phyloP scores from a whole-genome alignment of 2,113 vertebrate species.

The Loxodonta africana region DNA sequence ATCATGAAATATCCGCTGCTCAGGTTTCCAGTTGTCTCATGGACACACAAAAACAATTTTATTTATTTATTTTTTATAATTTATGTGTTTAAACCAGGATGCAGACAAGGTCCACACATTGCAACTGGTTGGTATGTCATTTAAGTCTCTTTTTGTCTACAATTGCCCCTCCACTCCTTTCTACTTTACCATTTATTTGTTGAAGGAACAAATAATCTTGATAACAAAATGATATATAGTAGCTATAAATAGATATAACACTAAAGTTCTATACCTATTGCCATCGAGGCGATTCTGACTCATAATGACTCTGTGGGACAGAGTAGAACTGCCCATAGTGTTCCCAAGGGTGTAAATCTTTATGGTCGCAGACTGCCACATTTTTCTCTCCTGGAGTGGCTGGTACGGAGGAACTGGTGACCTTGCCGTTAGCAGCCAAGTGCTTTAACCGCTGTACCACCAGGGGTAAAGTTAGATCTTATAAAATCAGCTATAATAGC shows the following conservation, averaged over 20 bases:
- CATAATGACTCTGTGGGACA: too few relatives aligned
- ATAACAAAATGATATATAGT: not conserved
- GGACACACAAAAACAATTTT: not conserved
- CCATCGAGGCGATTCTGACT: too few relatives aligned
- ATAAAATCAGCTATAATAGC: not conserved
- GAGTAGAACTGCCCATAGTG: too few relatives aligned
- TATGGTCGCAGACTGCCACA: too few relatives aligned
- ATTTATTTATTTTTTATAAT: not conserved
- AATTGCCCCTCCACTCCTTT: not conserved
- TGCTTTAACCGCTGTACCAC: too few relatives aligned
- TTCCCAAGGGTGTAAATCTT: too few relatives aligned
- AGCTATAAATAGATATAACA: not conserved
- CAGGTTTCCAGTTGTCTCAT: not conserved
- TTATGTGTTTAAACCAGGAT: not conserved
- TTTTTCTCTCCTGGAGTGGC: too few relatives aligned
- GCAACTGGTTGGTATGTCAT: not conserved
- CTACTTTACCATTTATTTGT: not conserved
- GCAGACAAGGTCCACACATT: not conserved
- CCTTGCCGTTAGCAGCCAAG: too few relatives aligned
- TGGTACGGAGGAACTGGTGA: too few relatives aligned
- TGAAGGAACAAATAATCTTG: conserved; percentile 14
- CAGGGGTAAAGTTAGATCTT: not conserved
- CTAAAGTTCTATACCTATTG: not conserved
- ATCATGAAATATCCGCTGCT: conserved; percentile 37
- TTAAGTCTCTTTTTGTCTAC: not conserved